Conservation (phyloP, 2,888 invertebrate species). For the Euzophera pinguis region DNA sequence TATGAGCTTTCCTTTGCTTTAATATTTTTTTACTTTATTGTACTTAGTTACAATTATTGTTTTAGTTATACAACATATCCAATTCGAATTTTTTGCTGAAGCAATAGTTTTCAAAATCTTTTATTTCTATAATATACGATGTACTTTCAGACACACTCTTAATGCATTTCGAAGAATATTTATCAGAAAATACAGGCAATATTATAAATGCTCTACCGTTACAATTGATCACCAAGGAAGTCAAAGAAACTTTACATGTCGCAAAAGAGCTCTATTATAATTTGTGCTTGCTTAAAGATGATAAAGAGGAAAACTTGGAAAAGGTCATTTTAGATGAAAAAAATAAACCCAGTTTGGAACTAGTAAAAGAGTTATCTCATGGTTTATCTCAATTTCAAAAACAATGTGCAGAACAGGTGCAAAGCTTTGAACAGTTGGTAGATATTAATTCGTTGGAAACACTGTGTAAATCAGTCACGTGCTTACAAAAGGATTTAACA, state of each 20-base stretch:
- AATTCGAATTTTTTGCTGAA: too few species aligned
- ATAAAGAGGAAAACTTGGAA: neutral
- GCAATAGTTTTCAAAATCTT: too few species aligned
- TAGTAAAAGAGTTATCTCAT: neutral
- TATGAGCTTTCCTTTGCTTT: neutral
- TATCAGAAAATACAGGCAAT: neutral
- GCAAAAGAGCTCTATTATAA: constrained; percentile 6
- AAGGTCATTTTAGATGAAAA: neutral
- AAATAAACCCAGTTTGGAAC: neutral
- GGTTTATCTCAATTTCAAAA: neutral
- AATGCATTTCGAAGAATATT: constrained; percentile 9
- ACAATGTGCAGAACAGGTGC: neutral
- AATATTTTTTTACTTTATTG: neutral
- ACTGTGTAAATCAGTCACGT: neutral
- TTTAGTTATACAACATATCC: too few species aligned
- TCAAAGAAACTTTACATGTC: neutral
- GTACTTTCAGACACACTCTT: constrained; percentile 13
- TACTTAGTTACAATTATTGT: too few species aligned
- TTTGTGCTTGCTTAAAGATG: neutral
- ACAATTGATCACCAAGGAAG: neutral
- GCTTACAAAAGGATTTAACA: constrained; percentile 4
- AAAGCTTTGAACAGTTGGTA: neutral
- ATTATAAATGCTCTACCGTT: neutral
- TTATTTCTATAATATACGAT: neutral
- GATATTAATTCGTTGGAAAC: neutral